Base-by-base conservation (phyloP, 2,797 vertebrate genomes). In the Acanthurus lineatus region DNA sequence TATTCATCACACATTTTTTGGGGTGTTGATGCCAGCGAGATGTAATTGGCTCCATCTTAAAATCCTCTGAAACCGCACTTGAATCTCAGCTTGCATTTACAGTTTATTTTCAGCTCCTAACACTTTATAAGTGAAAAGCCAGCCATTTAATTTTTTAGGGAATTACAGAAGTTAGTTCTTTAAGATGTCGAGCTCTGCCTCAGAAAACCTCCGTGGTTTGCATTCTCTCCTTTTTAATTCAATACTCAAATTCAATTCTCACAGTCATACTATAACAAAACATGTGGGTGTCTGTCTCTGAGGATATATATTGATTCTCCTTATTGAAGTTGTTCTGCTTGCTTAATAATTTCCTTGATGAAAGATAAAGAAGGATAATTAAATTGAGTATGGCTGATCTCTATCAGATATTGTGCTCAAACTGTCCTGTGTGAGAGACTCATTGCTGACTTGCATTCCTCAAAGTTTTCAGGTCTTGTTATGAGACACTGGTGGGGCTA, bases 401-500 rank as follows among this genome's bases (percentile, higher is more conserved):
- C 25, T 20, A 44, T 54, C 16, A 47, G 42, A 66, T 72, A 6
- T 0, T 5, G 5, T 2, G 0, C 19, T 10, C 19, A 19, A 63
- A 62, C 8, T 44, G 7, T 32, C 60, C 17, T 32, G 8, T 60
- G 22, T 54, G 28, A 68, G 52, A 53, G 42, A 60, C 56, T 22
- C 22, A 6, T 11, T 64, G 79, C 53, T 70, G 75, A 79, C 57
- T 61, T 56, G 45, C 14, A 28, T 42, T 70, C 9, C 19, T 64
- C 45, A 15, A 63, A 17, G 25, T 62, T 67, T 52, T 49, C 0
- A 19, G 35, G n/a, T 52, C 15, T 62, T 44, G 8, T 73, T 45
- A n/a, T 22, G 2, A 61, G 45, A 82, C 42, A 48, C 40, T 42
- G 42, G 14, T 62, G 63, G 38, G 19, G 42, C 15, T 48, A 40